Evolutionary conservation across 2,888 invertebrate genomes (phyloP), one percentile per base, ranked within the genome.

Genomic region (Phalera bucephala): DNA sequence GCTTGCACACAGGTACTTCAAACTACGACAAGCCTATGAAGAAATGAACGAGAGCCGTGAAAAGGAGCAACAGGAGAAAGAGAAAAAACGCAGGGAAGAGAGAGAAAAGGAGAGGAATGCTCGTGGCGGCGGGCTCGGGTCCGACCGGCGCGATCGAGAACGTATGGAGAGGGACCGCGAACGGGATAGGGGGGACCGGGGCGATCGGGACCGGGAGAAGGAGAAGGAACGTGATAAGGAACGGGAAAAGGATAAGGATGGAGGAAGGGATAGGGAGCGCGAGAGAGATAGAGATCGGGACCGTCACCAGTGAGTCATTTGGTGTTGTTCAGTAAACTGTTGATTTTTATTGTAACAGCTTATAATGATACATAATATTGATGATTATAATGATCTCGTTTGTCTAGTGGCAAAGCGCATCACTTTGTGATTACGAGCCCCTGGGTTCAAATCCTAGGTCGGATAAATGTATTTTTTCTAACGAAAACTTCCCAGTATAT

Each of bases 11-110:
- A 91, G 91, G 1, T 94, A 94, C 60, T 93, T 93, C 38, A 92
- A 93, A 65, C 78, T 94, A 37, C 93, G 94, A 34, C 91, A 92
- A 68, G 94, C 94, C 0, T 93, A 93, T 11, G 93, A 93, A 33
- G 94, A 94, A 70, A 92, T 93, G 80, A 91, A 91, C 25, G 86
- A 90, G 25, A 84, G 91, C 5, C 90, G 93, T 0, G 92, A 93
- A 50, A 91, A 91, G 38, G 92, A 93, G 31, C 91, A 92, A 29
- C 93, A 93, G 49, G 91, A 91, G 52, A 92, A 92, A 56, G 89
- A 90, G 54, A 76, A 71, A 27, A 79, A 70, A 34, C 80, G 89
- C 1, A 72, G 88, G 0, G 90, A 90, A 31, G 90, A 88, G n/a
- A 69, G 84, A 33, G 87, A 88, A 9, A 74, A 72, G 11, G 86